phyloP scores from a whole-genome alignment of 2,888 invertebrate genomes.

The Caenorhabditis virilis region DNA sequence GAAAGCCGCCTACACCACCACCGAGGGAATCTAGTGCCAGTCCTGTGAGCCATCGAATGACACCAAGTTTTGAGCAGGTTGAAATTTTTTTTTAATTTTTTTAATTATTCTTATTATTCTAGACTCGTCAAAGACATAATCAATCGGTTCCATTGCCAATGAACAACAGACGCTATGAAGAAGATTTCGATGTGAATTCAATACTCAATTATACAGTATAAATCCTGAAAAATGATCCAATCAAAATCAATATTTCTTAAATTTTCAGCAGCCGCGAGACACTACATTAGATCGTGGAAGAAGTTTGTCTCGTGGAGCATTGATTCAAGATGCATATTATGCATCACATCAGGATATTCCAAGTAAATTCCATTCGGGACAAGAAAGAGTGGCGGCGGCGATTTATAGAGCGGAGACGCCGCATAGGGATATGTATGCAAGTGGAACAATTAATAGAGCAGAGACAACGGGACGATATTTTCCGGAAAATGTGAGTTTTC shows the following conservation, averaged over 20 bases:
- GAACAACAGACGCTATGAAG: conserved; percentile 17
- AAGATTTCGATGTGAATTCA: conserved; percentile 40
- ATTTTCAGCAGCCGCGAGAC: conserved; percentile 9
- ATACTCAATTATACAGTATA: conserved; percentile 21
- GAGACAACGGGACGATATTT: conserved; percentile 48
- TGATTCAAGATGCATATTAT: conserved; percentile 36
- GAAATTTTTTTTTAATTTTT: neutral
- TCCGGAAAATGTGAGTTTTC: conserved; percentile 45
- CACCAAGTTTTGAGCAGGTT: conserved; percentile 8
- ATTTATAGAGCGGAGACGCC: conserved; percentile 58
- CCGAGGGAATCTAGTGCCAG: conserved; percentile 50
- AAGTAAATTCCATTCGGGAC: conserved; percentile 37
- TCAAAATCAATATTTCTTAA: neutral
- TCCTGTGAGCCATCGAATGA: conserved; percentile 21
- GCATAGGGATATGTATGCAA: conserved; percentile 45
- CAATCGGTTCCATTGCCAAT: conserved; percentile 34
- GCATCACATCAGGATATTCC: conserved; percentile 30
- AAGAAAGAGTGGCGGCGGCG: conserved; percentile 57
- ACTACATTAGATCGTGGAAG: conserved; percentile 29
- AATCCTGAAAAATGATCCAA: neutral
- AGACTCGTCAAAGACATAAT: conserved; percentile 24
- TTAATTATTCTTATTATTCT: conserved; percentile 1
- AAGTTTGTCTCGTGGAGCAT: conserved; percentile 32
- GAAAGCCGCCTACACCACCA: conserved; percentile 68
- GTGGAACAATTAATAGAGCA: conserved; percentile 42